Percentiles rank a stretch among this genome's conserved stretches.
phyloP scores from a whole-genome alignment of 2,888 invertebrate genomes.

The Uloborus plumipes region DNA sequence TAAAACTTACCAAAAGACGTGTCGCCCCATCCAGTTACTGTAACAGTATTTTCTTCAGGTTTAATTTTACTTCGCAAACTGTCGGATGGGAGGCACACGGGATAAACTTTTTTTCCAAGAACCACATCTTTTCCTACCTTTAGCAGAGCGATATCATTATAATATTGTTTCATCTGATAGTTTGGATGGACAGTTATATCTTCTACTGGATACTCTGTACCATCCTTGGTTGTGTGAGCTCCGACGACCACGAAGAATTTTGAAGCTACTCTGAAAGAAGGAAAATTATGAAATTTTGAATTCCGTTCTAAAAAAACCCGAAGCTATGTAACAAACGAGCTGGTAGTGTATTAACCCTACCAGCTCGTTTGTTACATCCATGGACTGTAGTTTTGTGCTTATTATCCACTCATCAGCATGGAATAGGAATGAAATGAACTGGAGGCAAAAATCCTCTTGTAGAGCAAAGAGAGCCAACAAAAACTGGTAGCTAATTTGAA shows the following conservation, averaged over 20 bases:
- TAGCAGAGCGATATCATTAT: slow-evolving; percentile 50
- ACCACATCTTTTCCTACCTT: slow-evolving; percentile 12
- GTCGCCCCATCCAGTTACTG: slow-evolving; percentile 62
- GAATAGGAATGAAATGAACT: no score
- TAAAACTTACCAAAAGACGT: slow-evolving; percentile 46
- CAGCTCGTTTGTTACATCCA: no score
- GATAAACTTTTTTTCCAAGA: slow-evolving; percentile 27
- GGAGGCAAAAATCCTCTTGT: no score
- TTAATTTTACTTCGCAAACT: slow-evolving; percentile 18
- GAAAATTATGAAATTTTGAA: not conserved
- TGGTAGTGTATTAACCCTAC: no score
- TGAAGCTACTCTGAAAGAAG: slow-evolving; percentile 43
- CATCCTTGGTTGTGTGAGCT: slow-evolving; percentile 46
- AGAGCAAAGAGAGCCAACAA: no score
- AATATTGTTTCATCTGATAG: slow-evolving; percentile 42
- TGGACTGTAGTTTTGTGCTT: no score
- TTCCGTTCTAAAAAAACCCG: no score
- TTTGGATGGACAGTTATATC: slow-evolving; percentile 28
- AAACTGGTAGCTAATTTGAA: no score
- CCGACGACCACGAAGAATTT: slow-evolving; percentile 39
- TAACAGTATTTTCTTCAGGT: slow-evolving; percentile 16
- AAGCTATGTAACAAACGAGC: no score
- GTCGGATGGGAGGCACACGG: slow-evolving; percentile 48
- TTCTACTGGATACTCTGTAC: slow-evolving; percentile 34
- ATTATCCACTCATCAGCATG: no score